Percentiles rank a stretch among this genome's conserved stretches.
These are phyloP conservation scores for Nycticebus coucang DNA, from an alignment of 2,113 vertebrate species.

Conservation along the genomic window DNA sequence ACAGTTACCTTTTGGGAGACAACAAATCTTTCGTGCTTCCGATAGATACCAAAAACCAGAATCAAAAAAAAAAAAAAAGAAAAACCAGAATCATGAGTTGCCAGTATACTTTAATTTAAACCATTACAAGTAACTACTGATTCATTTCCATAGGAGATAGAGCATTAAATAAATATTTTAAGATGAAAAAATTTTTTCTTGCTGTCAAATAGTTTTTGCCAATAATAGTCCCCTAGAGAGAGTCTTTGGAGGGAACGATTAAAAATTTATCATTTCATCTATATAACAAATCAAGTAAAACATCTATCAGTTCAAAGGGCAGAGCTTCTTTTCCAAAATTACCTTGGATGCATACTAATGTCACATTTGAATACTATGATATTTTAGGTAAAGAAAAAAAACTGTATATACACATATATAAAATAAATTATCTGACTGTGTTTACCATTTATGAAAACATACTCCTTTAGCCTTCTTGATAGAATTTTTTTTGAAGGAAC, in stretches of 20 bases:
- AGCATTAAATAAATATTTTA: background rate
- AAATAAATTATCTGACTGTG: slow-evolving; percentile 43
- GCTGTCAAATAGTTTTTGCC: slow-evolving; percentile 19
- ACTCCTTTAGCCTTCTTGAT: slow-evolving; percentile 42
- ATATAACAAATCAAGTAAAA: background rate
- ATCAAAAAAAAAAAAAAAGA: too few species aligned
- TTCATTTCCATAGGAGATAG: background rate
- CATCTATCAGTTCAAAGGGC: background rate
- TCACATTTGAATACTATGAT: background rate
- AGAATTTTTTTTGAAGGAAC: background rate
- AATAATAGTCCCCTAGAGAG: background rate
- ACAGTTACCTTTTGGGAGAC: background rate
- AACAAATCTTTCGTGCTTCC: slow-evolving; percentile 25
- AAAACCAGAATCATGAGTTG: slow-evolving; percentile 37
- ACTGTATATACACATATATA: background rate
- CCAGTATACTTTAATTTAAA: slow-evolving; percentile 25
- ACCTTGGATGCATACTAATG: background rate
- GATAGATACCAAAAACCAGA: background rate
- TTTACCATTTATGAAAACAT: slow-evolving; percentile 36
- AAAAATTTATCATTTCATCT: background rate
- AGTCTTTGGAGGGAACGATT: background rate
- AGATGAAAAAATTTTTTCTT: background rate
- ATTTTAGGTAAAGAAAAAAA: background rate
- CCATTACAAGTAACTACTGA: slow-evolving; percentile 17
- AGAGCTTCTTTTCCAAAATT: background rate